Evolutionary conservation across 1,140 invertebrate genomes (phyloP).

Genomic region (Oryctes rhinoceros): DNA sequence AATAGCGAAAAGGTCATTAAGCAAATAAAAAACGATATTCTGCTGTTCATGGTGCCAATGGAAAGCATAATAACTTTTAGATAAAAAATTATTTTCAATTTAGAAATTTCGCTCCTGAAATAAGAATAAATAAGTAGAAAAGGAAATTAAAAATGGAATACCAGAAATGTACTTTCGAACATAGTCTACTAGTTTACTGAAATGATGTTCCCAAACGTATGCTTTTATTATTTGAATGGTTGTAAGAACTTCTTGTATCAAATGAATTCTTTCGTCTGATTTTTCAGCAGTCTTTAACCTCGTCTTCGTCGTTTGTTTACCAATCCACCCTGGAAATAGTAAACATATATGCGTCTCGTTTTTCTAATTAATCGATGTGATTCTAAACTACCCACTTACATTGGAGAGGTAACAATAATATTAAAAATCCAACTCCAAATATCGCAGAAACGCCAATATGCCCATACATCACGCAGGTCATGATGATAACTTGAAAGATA

Average conservation of each 20-base stretch:
- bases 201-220: constrained; percentile 53
- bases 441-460: constrained; percentile 78
- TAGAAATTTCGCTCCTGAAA: constrained; percentile 37
- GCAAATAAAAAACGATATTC: constrained; percentile 39
- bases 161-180: constrained; percentile 46
- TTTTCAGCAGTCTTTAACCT: constrained; percentile 49
- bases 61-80: constrained; percentile 32
- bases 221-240: constrained; percentile 56
- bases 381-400: constrained; percentile 61
- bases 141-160: constrained; percentile 30
- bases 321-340: constrained; percentile 46
- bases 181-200: constrained; percentile 47
- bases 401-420: constrained; percentile 87
- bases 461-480: constrained; percentile 79
- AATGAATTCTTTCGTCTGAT: constrained; percentile 52
- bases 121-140: constrained; percentile 36
- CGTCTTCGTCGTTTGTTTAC: constrained; percentile 45
- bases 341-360: background rate
- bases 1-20: constrained; percentile 10
- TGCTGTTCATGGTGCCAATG: constrained; percentile 21
- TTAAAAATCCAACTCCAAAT: constrained; percentile 78
- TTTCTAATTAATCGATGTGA: background rate
- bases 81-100: constrained; percentile 40
- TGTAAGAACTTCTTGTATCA: constrained; percentile 52
- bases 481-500: constrained; percentile 79